Base-by-base conservation (phyloP, 92 coral and sea anemone species). In the Chrysogorgia sp. region DNA sequence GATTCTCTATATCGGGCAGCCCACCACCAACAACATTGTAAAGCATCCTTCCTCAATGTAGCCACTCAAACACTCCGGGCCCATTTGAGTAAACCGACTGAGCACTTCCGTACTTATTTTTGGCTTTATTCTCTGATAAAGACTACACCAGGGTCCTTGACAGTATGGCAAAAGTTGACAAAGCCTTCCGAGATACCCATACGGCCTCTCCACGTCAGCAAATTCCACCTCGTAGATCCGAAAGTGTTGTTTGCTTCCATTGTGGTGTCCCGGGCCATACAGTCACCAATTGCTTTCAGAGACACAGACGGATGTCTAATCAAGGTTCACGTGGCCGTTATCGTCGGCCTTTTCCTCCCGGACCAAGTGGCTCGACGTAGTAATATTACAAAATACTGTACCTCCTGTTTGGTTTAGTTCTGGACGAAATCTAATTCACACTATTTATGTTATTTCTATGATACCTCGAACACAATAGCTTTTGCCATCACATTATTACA, bases 221-320 rank as follows among this genome's bases (percentile, higher is more conserved):
- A n/a, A n/a, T n/a, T n/a, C n/a, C n/a, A n/a, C n/a, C n/a, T n/a
- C n/a, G n/a, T n/a, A n/a, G n/a, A n/a, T n/a, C n/a, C n/a, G n/a
- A n/a, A n/a, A n/a, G n/a, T n/a, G n/a, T n/a, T n/a, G n/a, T n/a
- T n/a, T n/a, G n/a, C n/a, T n/a, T n/a, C n/a, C n/a, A n/a, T n/a
- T n/a, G n/a, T n/a, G n/a, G n/a, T n/a, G n/a, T n/a, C n/a, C 87
- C 83, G 10, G 87, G 87, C 8, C 87, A 83, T 67, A 76, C 41
- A n/a, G 59, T 74, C 12, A 0, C 71, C 31, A 43, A 21, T 28
- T 83, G 83, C 43, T 83, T 25, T 63, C 37, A 35, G 12, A 34
- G 71, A 57, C 47, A 43, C 10, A 9, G 50, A 8, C 50, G 50
- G 9, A 17, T 43, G 17, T 9, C 50, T 17, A 43, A 43, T 43